Conservation (phyloP, 2,888 invertebrate genomes). For the Drosophila anomalata region DNA sequence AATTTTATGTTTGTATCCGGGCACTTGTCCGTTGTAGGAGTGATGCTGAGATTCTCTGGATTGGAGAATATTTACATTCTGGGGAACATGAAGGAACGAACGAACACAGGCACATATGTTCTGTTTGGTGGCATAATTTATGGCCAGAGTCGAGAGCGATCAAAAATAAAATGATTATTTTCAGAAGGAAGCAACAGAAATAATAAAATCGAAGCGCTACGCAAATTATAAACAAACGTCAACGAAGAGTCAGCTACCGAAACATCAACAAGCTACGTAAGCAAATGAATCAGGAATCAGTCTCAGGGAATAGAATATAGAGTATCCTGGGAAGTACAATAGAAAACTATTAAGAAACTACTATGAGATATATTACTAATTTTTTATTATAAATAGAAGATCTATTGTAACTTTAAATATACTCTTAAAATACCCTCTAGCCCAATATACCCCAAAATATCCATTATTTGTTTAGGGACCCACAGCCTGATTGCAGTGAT, state of each 20-base stretch:
- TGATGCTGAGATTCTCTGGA: constrained; percentile 10
- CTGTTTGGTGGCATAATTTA: constrained; percentile 59
- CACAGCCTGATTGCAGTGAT: constrained; percentile 52
- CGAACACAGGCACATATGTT: constrained; percentile 34
- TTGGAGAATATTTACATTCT: constrained; percentile 27
- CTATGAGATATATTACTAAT: background rate
- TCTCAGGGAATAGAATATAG: background rate
- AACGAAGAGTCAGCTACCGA: constrained; percentile 41
- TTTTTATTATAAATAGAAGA: no score
- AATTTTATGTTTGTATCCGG: background rate
- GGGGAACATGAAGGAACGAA: constrained; percentile 17
- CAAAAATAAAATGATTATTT: constrained; percentile 69
- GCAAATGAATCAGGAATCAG: constrained; percentile 1
- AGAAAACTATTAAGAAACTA: background rate
- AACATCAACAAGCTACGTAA: constrained; percentile 40
- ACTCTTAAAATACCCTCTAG: background rate
- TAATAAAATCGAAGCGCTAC: constrained; percentile 43
- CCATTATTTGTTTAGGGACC: constrained; percentile 25
- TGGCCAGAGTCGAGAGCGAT: constrained; percentile 53
- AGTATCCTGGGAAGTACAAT: constrained; percentile 7
- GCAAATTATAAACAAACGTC: constrained; percentile 71
- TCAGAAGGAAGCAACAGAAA: constrained; percentile 40
- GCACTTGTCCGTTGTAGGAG: constrained; percentile 16
- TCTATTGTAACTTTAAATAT: no score
- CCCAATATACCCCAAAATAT: constrained; percentile 13